Evolutionary conservation across 2,888 invertebrate genomes (phyloP), one percentile per base, ranked within the genome.

Genomic region (Melinaea marsaeus): DNA sequence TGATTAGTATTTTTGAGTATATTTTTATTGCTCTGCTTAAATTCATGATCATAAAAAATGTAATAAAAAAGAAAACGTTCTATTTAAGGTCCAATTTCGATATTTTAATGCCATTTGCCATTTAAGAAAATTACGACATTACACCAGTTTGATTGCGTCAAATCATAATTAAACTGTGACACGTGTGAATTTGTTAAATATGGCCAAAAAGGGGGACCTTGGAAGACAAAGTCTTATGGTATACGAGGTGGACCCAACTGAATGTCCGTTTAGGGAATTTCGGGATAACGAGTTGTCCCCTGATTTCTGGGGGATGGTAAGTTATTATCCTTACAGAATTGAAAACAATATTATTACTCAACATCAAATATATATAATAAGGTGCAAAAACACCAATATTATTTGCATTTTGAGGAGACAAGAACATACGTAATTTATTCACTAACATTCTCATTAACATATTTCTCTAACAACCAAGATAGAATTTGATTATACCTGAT

Each of bases 261-360:
- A 87, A 35, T 88, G 88, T 69, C 90, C 90, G 0, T 90, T 89
- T 54, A 79, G 87, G 56, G 90, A 90, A 37, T 90, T 86, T 48
- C 73, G 79, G 57, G 90, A 90, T 54, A 81, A 80, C 60, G 90
- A 90, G 60, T 68, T 90, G 13, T 73, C 80, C 0, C 4, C 69
- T 0, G 90, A 90, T 2, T 77, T 73, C 48, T 90, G 90, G 90
- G 90, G 90, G 51, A 60, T 86, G 85, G 90, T 90, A 68, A 72
- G 63, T 51, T 22, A 22, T 51, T 51, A 7, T 4, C 48, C n/a
- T 6, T 48, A 48, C 48, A 48, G n/a, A 48, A 48, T 13, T n/a
- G 4, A 35, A 35, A 48, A 22, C 22, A 22, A 22, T 3, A 48
- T 48, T 13, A 6, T n/a, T n/a, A 13, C 22, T 11, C 13, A 13